phyloP scores from a whole-genome alignment of 2,113 vertebrate genomes.

The Leptobrachium leishanense region DNA sequence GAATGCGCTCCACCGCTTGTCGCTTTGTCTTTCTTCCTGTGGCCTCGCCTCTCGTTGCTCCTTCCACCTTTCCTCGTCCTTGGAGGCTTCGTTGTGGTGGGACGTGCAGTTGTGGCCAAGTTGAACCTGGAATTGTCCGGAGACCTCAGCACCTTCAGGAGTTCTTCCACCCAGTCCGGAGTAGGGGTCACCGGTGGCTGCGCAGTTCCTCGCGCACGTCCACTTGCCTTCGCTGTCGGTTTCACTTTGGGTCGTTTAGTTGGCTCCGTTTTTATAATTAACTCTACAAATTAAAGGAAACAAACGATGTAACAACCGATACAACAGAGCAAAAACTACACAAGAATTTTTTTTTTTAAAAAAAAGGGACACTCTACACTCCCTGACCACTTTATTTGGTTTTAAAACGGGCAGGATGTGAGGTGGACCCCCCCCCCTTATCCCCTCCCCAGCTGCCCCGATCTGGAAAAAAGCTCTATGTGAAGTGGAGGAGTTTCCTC shows the following conservation, averaged over 20 bases:
- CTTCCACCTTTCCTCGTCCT: constrained; percentile 52
- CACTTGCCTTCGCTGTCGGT: constrained; percentile 30
- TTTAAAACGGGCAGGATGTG: too few species aligned
- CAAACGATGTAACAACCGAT: too few species aligned
- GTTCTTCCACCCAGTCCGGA: constrained; percentile 62
- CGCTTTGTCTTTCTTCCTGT: constrained; percentile 60
- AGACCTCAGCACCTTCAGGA: constrained; percentile 52
- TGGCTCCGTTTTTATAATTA: constrained; percentile 63
- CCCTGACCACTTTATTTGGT: too few species aligned
- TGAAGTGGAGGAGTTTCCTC: too few species aligned
- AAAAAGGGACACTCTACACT: too few species aligned
- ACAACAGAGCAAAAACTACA: too few species aligned
- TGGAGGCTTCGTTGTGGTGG: constrained; percentile 33
- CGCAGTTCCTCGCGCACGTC: constrained; percentile 13
- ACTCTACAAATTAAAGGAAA: constrained; percentile 59
- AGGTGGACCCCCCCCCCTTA: too few species aligned
- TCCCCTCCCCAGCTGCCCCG: too few species aligned
- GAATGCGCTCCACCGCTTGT: not conserved
- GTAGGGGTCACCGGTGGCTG: fast-evolving
- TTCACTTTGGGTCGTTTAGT: constrained; percentile 49
- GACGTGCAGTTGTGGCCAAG: constrained; percentile 42
- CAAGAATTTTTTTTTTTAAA: too few species aligned
- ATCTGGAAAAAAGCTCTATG: too few species aligned
- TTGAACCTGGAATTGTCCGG: not conserved
- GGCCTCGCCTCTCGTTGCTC: constrained; percentile 50